These are phyloP conservation scores for Drosophila kanapiae DNA, from an alignment of 1,140 invertebrate genomes.

Conservation along the genomic window DNA sequence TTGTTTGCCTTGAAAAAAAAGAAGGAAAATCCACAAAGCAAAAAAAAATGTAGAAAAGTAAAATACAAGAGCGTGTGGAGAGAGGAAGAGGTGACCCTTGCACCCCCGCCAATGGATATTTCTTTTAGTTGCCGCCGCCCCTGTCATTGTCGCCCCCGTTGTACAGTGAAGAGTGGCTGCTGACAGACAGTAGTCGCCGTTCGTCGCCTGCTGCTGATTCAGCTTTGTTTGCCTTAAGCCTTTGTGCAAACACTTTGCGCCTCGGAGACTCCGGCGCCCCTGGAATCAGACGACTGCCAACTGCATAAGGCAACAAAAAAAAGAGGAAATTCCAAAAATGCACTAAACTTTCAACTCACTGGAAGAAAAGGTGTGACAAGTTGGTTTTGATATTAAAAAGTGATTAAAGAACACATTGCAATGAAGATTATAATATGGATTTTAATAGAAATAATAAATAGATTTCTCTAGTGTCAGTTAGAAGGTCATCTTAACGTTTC, in stretches of 20 bases:
- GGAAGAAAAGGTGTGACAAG: background rate
- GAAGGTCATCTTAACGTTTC: background rate
- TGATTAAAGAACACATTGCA: background rate
- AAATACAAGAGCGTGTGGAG: slow-evolving; percentile 11
- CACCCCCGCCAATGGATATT: slow-evolving; percentile 54
- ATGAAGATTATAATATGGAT: no score
- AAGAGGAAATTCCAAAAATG: slow-evolving; percentile 44
- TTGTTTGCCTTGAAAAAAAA: slow-evolving; percentile 71
- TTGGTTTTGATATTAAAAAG: background rate
- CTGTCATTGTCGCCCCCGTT: slow-evolving; percentile 67
- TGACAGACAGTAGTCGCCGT: slow-evolving; percentile 51
- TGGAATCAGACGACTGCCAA: slow-evolving; percentile 33
- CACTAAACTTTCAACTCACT: slow-evolving; percentile 54
- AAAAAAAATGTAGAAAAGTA: slow-evolving; percentile 4
- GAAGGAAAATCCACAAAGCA: slow-evolving; percentile 12
- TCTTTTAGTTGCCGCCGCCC: slow-evolving; percentile 20
- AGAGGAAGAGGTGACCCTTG: slow-evolving; percentile 3
- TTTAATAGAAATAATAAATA: background rate
- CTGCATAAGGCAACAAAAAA: slow-evolving; percentile 61
- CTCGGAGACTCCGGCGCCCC: slow-evolving; percentile 42
- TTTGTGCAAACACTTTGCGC: slow-evolving; percentile 84
- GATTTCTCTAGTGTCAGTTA: background rate
- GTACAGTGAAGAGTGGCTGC: slow-evolving; percentile 77
- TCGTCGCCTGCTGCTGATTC: slow-evolving; percentile 70
- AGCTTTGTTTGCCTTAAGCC: slow-evolving; percentile 84